Evolutionary conservation across 2,113 vertebrate species (phyloP).

Genomic region (Ciconia maguari): DNA sequence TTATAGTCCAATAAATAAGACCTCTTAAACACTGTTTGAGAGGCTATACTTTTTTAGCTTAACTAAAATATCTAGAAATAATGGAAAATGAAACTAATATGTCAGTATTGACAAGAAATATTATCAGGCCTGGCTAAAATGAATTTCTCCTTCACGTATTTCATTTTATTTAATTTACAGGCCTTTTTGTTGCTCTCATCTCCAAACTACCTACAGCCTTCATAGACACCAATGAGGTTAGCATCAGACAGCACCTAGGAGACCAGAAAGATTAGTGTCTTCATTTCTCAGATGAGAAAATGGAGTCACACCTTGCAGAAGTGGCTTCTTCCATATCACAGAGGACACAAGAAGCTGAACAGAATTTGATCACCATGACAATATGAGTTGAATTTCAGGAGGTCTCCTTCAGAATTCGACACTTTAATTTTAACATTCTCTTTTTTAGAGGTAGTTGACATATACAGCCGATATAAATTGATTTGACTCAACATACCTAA

Average conservation of each 20-base stretch:
- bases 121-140: neutral
- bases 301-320: neutral
- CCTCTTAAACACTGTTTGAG: neutral
- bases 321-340: neutral
- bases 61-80: conserved; percentile 4
- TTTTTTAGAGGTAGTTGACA: neutral
- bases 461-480: neutral
- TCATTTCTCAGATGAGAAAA: neutral
- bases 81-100: conserved; percentile 20
- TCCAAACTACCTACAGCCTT: neutral
- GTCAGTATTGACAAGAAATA: conserved; percentile 31
- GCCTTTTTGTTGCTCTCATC: neutral
- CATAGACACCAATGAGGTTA: neutral
- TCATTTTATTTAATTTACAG: conserved; percentile 21
- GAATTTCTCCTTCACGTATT: neutral
- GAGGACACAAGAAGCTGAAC: neutral
- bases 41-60: neutral
- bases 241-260: neutral
- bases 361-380: neutral
- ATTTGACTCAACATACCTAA: neutral
- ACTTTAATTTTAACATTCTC: neutral
- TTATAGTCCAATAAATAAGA: neutral
- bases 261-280: neutral
- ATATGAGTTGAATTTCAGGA: neutral
- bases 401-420: neutral